Evolutionary conservation across 2,797 vertebrate genomes (phyloP), one percentile per base, ranked within the genome.

Genomic region (Nyctalus aviator): DNA sequence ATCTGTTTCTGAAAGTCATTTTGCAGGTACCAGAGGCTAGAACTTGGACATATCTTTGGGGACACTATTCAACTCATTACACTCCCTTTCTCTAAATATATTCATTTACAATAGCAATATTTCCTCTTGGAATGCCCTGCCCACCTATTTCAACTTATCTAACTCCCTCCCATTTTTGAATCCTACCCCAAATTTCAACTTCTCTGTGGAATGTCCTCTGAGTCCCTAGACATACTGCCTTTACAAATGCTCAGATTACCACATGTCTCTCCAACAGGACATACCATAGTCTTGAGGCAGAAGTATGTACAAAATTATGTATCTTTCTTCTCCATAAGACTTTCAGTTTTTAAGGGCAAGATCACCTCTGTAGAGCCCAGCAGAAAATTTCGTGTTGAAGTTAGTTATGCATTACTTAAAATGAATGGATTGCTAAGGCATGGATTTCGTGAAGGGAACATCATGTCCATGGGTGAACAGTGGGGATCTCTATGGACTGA

Each of bases 1-100:
- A 20, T 84, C 44, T 84, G 4, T 84, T 92, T 95, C 55, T 79
- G 69, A 66, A 87, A 32, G 71, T 88, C 44, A n/a, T 41, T 87
- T 83, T 30, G 41, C 21, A 64, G 14, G 18, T 14, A 77, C 14
- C 32, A 71, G 76, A 53, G 32, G 30, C 66, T 53, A 90, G 73
- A 64, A 79, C 13, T 78, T 68, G 68, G 69, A 27, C 8, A 15
- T 82, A 37, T 84, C 32, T 77, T 86, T 48, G 75, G 12, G 21
- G 8, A 13, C 7, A 23, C 5, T 85, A 8, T 64, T 59, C 21
- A 44, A 77, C 6, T 20, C 44, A 90, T 7, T 21, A 30, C 6
- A 69, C 15, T 2, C 37, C 23, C 15, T 0, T 53, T 44, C 44
- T 76, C 18, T 76, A 64, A 59, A 20, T 64, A 5, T 75, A 1